Evolutionary conservation across 2,113 vertebrate species (phyloP).

Genomic region (Poeciliopsis occidentalis): DNA sequence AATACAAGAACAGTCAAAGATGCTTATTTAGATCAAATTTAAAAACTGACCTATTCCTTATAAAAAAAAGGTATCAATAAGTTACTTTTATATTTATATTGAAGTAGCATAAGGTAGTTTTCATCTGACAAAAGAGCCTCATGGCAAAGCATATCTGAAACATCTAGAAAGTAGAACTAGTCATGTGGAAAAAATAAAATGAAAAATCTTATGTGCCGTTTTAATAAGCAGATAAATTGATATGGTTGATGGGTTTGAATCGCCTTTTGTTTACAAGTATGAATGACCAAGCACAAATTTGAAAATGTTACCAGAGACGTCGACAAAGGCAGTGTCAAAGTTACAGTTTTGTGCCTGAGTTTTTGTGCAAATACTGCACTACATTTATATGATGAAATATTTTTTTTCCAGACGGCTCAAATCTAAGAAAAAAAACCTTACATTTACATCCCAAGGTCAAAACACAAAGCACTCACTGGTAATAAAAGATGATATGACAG

Average conservation of each 20-base stretch:
- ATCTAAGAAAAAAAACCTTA: slow-evolving; percentile 1
- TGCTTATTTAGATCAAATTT: no score
- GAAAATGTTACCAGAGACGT: no score
- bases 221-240: not conserved
- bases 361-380: not conserved
- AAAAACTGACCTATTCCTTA: no score
- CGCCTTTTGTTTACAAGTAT: not conserved
- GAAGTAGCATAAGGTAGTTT: no score
- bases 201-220: not conserved
- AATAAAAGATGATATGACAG: slow-evolving; percentile 51
- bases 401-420: not conserved
- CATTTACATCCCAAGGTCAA: slow-evolving; percentile 45
- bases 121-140: no score
- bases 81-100: no score
- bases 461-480: slow-evolving; percentile 25
- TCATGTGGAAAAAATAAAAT: no score
- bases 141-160: no score
- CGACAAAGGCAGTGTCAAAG: slow-evolving; percentile 4
- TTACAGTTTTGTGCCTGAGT: slow-evolving; percentile 2
- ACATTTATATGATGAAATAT: not conserved
- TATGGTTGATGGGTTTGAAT: not conserved
- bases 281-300: no score
- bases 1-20: no score
- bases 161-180: no score
- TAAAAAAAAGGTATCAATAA: no score